Percentiles rank a stretch among this genome's conserved stretches.
Conservation (phyloP, 1,140 invertebrate species). For the Drosophila mauritiana region DNA sequence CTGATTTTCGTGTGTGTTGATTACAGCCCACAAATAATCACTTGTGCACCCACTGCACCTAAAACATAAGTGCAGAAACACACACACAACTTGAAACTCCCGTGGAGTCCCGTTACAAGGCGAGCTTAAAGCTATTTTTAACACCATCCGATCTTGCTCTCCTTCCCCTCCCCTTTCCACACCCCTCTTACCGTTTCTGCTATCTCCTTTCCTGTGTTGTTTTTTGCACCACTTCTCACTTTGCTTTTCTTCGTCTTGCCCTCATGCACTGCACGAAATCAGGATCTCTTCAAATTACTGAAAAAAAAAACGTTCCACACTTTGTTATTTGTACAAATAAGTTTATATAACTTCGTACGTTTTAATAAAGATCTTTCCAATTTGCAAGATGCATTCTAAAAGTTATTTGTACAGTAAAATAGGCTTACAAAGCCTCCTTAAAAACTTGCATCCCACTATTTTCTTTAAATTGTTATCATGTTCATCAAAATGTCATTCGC, state of each 20-base stretch:
- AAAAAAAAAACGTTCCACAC: too few relatives aligned
- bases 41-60: slow-evolving; percentile 20
- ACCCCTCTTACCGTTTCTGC: not conserved
- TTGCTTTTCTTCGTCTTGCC: not conserved
- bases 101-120: slow-evolving; percentile 16
- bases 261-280: not conserved
- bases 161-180: not conserved
- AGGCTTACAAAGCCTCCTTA: too few relatives aligned
- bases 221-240: slow-evolving; percentile 14
- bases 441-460: too few relatives aligned
- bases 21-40: slow-evolving; percentile 29
- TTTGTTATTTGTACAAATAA: too few relatives aligned
- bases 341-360: too few relatives aligned
- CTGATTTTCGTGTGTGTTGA: slow-evolving; percentile 21
- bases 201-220: slow-evolving; percentile 48
- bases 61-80: slow-evolving; percentile 10
- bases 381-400: too few relatives aligned
- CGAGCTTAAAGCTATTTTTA: slow-evolving; percentile 47
- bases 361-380: too few relatives aligned
- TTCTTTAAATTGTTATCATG: too few relatives aligned
- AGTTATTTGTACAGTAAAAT: too few relatives aligned
- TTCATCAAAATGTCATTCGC: too few relatives aligned
- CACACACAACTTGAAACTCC: slow-evolving; percentile 1
- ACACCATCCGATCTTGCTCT: slow-evolving; percentile 15
- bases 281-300: not conserved